Evolutionary conservation across 2,797 vertebrate species (phyloP).

Genomic region (Scolopax rusticola): DNA sequence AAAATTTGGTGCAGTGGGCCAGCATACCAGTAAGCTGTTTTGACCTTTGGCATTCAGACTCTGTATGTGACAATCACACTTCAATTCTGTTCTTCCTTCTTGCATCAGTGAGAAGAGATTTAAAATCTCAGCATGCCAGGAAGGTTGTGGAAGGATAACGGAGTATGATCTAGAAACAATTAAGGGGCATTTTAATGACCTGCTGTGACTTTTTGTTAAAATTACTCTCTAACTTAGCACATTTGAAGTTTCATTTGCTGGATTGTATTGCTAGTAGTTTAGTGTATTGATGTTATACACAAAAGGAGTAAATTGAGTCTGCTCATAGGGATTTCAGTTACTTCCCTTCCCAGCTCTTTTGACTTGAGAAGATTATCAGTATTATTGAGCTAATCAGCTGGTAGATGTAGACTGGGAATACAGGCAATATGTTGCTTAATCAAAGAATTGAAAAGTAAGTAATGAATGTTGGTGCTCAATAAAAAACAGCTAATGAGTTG

Average conservation of each 20-base stretch:
- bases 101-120: conserved; percentile 33
- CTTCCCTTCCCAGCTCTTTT: conserved; percentile 28
- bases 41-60: conserved; percentile 68
- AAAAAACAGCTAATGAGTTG: conserved; percentile 71
- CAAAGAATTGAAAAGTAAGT: conserved; percentile 51
- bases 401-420: conserved; percentile 39
- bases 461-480: conserved; percentile 47
- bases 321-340: background rate
- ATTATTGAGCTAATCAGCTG: conserved; percentile 47
- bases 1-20: conserved; percentile 75
- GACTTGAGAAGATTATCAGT: conserved; percentile 35
- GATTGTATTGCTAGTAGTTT: background rate
- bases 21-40: conserved; percentile 64
- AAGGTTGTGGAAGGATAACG: conserved; percentile 1
- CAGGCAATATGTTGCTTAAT: conserved; percentile 55
- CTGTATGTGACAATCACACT: conserved; percentile 33
- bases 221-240: conserved; percentile 5
- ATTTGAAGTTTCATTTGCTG: conserved; percentile 49
- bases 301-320: conserved; percentile 9
- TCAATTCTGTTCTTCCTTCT: conserved; percentile 29
- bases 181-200: conserved; percentile 38
- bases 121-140: conserved; percentile 35
- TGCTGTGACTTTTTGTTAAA: conserved; percentile 37
- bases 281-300: conserved; percentile 18
- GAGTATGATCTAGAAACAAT: background rate